Percentiles rank a stretch among this genome's conserved stretches.
Evolutionary conservation across 2,888 invertebrate genomes (phyloP).

Genomic region (Parasteatoda lunata): DNA sequence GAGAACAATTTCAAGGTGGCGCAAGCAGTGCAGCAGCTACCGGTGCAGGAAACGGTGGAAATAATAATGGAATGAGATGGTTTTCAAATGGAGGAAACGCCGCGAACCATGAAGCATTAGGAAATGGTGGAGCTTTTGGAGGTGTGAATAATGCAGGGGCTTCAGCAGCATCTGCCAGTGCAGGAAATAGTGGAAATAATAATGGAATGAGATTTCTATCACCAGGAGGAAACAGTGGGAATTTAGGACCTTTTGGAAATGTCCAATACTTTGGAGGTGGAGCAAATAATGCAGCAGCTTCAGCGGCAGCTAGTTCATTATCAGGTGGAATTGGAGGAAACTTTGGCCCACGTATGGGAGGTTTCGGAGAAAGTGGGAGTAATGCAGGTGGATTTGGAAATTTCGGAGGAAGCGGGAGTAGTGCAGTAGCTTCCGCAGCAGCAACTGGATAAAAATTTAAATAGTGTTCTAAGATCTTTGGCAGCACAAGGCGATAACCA

Average conservation of each 20-base stretch:
- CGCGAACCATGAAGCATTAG: too few species aligned
- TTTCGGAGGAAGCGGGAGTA: not conserved
- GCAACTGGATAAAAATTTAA: not conserved
- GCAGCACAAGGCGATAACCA: too few species aligned
- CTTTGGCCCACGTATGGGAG: too few species aligned
- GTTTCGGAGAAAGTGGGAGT: too few species aligned
- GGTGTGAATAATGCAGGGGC: too few species aligned
- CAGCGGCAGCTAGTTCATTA: not conserved
- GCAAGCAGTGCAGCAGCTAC: not conserved
- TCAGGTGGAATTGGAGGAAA: not conserved
- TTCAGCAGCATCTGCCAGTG: not conserved
- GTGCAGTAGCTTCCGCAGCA: not conserved
- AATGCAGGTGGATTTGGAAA: not conserved
- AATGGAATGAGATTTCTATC: not conserved
- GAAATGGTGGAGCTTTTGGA: too few species aligned
- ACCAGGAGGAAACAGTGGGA: too few species aligned
- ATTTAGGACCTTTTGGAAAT: too few species aligned
- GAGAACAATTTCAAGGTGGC: too few species aligned
- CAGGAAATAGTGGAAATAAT: not conserved
- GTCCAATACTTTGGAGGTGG: too few species aligned
- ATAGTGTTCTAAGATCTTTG: too few species aligned
- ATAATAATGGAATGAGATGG: not conserved
- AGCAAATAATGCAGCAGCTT: not conserved
- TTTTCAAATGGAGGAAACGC: too few species aligned
- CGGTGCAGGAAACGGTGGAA: not conserved